Evolutionary conservation across 2,797 vertebrate species (phyloP).

Genomic region (Danio albolineatus): DNA sequence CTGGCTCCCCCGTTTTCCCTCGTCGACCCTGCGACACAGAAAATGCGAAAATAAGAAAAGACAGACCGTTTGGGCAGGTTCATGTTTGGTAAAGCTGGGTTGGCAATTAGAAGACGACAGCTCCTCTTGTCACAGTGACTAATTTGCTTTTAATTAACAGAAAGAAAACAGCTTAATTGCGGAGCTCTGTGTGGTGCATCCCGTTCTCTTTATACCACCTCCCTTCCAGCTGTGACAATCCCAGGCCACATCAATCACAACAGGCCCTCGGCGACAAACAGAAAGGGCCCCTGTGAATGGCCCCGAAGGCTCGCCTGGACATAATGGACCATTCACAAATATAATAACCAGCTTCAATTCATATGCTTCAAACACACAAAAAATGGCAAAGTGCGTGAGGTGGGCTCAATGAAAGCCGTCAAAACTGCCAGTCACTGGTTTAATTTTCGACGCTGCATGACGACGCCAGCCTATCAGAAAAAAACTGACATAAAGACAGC

Average conservation of each 20-base stretch:
- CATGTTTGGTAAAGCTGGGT: slow-evolving; percentile 69
- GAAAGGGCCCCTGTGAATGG: neutral
- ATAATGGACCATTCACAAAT: slow-evolving; percentile 39
- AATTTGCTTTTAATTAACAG: slow-evolving; percentile 84
- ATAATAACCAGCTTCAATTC: slow-evolving; percentile 41
- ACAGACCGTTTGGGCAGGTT: slow-evolving; percentile 47
- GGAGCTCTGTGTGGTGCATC: slow-evolving; percentile 74
- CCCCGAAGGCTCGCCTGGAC: neutral
- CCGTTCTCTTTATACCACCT: slow-evolving; percentile 76
- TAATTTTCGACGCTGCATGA: neutral
- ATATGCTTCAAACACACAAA: slow-evolving; percentile 1
- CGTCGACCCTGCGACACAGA: slow-evolving; percentile 84
- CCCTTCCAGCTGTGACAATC: slow-evolving; percentile 74
- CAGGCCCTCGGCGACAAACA: slow-evolving; percentile 57
- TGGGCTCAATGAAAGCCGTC: slow-evolving; percentile 5
- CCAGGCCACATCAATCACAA: slow-evolving; percentile 76
- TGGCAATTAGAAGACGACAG: slow-evolving; percentile 74
- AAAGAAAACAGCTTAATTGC: slow-evolving; percentile 82
- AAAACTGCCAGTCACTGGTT: slow-evolving; percentile 31
- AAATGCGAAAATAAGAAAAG: slow-evolving; percentile 27
- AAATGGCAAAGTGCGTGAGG: slow-evolving; percentile 1
- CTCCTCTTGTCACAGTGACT: slow-evolving; percentile 73
- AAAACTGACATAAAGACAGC: slow-evolving; percentile 30
- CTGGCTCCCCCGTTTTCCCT: slow-evolving; percentile 88
- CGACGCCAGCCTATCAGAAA: neutral